Evolutionary conservation across 2,797 vertebrate species (phyloP).

Genomic region (Liparis tanakae): DNA sequence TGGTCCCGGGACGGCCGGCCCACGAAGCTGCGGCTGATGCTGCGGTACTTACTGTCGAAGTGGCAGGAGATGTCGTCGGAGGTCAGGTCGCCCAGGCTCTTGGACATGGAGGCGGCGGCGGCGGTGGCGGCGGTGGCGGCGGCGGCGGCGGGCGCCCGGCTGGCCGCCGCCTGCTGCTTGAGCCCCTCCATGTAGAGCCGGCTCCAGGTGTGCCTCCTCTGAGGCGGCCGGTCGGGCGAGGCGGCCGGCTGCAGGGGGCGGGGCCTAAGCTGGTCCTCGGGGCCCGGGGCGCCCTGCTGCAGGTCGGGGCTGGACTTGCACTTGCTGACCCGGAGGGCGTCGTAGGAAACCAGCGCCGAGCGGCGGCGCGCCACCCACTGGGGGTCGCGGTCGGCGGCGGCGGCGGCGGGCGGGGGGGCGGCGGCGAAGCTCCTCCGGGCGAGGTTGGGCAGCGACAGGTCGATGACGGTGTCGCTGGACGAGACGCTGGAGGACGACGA

Average conservation of each 20-base stretch:
- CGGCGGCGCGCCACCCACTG: constrained; percentile 69
- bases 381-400: constrained; percentile 55
- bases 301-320: constrained; percentile 95
- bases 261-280: constrained; percentile 75
- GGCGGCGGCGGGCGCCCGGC: constrained; percentile 54
- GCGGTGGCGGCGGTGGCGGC: constrained; percentile 15
- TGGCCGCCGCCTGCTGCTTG: constrained; percentile 80
- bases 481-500: constrained; percentile 97
- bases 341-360: constrained; percentile 60
- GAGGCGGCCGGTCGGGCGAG: constrained; percentile 67
- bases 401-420: constrained; percentile 69
- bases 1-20: constrained; percentile 72
- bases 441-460: constrained; percentile 90
- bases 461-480: constrained; percentile 93
- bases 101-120: constrained; percentile 86
- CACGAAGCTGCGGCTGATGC: constrained; percentile 89
- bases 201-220: constrained; percentile 89
- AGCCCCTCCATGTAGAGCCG: constrained; percentile 89
- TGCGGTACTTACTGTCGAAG: constrained; percentile 89
- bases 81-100: constrained; percentile 95
- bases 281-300: constrained; percentile 50
- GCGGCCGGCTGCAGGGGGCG: constrained; percentile 73
- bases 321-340: constrained; percentile 82
- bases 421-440: constrained; percentile 85
- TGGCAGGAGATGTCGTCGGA: constrained; percentile 91